Base-by-base conservation (phyloP, 2,888 invertebrate species). In the Colostygia pectinataria region DNA sequence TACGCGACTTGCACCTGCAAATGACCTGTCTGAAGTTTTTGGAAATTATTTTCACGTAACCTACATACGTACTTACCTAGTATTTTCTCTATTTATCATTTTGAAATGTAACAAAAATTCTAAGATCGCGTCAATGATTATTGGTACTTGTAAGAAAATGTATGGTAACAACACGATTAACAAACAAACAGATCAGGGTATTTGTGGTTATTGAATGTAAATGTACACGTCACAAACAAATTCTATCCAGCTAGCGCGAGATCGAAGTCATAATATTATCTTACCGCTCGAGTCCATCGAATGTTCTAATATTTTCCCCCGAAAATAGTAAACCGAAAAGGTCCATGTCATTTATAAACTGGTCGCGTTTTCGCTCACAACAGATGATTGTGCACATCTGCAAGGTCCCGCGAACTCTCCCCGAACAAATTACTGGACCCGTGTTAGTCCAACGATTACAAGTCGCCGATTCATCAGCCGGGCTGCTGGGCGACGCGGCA, bases 381-480 rank as follows among this genome's bases (percentile, higher is more conserved):
- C 59, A 66, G 72, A 81, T 82, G 79, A 81, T 70, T 66, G 73
- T 77, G 80, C 81, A 78, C 75, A 80, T 80, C 75, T 76, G 76
- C 69, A 71, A 62, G 59, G 70, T 65, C 69, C 71, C 68, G 66
- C 66, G 69, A 75, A 77, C 72, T 71, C 67, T 66, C 67, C 61
- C 58, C 60, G 71, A 81, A 82, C 85, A 87, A 84, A 82, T 86
- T 77, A 82, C 77, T 61, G 70, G 74, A 76, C 75, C 77, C 77
- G 78, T 84, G 84, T 84, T 80, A 84, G 82, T 80, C 74, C 74
- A 74, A 68, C 84, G 84, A 88, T 87, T 87, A 86, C 86, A 86
- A 84, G 83, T 73, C 74, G 76, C 65, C 82, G 81, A 87, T 88
- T 83, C 82, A 85, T 88, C 87, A 87, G 74, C 62, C 68, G 58